Base-by-base conservation (phyloP, 2,113 vertebrate species). In the Gnathonemus echidnorhynchus region DNA sequence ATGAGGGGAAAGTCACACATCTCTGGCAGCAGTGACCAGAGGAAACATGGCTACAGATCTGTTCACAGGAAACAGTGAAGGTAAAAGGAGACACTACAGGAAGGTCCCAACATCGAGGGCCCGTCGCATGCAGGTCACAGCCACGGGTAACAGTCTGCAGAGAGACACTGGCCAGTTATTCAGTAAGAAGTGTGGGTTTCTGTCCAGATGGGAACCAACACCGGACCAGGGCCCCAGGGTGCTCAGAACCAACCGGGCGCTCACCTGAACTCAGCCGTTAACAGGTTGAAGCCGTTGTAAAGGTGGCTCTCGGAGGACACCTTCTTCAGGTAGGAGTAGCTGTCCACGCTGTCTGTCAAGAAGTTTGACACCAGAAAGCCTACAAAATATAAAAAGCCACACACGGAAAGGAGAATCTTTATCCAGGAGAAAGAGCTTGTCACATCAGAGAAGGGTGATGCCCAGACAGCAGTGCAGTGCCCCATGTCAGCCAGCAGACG, bases 201-300 rank as follows among this genome's bases (percentile, higher is more conserved):
- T 31, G 62, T 27, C 62, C 62, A 66, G 9, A 66, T 27, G 62
- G n/a, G 9, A 66, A 27, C 8, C 3, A 11, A 66, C 3, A 70
- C n/a, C 58, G 9, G 58, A 9, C 9, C 58, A 11, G 10, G n/a
- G n/a, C 62, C 62, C n/a, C 62, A 70, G 27, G 62, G 62, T 31
- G n/a, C 58, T n/a, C 58, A 66, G 58, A 66, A 27, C n/a, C n/a
- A 66, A 27, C 15, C 27, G 27, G 48, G 92, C 49, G 96, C 97
- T 95, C 94, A 99, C 98, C 95, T 99, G 92, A 99, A 97, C 88
- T 99, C 98, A 2, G 97, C 98, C 24, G 98, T 96, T 94, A 99
- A 92, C 93, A 99, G 97, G 94, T 99, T 99, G 93, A 99, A 99
- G 93, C 98, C 98, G 0, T 99, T 99, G 95, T 99, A 99, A 92